Conservation (phyloP, 2,888 invertebrate genomes). For the Eupithecia dodoneata region DNA sequence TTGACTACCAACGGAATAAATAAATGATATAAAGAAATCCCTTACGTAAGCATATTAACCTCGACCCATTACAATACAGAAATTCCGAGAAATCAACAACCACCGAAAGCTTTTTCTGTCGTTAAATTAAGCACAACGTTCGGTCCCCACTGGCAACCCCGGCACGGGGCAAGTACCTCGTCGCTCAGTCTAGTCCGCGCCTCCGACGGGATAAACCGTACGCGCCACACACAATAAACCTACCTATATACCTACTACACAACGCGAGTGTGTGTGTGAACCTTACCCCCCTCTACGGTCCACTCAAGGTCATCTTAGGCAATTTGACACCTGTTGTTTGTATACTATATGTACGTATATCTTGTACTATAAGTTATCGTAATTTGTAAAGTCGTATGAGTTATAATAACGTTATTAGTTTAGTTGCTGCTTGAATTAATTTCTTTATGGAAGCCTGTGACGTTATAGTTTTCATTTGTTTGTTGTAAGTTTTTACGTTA, state of each 20-base stretch:
- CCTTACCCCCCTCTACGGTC: conserved; percentile 58
- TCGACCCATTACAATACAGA: background rate
- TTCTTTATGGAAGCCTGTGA: background rate
- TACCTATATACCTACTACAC: conserved; percentile 26
- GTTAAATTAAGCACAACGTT: conserved; percentile 49
- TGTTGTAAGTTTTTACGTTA: background rate
- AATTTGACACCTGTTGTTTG: conserved; percentile 77
- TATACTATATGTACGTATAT: conserved; percentile 65
- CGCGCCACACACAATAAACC: conserved; percentile 46
- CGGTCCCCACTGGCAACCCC: conserved; percentile 64
- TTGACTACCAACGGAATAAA: background rate
- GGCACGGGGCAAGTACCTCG: conserved; percentile 57
- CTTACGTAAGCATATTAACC: background rate
- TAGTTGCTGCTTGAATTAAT: conserved; percentile 2
- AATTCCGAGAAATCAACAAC: conserved; percentile 4
- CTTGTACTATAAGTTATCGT: conserved; percentile 47
- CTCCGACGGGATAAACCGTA: conserved; percentile 59
- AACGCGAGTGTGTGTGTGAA: conserved; percentile 74
- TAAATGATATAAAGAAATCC: background rate
- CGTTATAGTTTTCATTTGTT: conserved; percentile 4
- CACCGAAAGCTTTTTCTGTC: background rate
- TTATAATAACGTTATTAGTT: background rate
- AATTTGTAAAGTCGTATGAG: conserved; percentile 17
- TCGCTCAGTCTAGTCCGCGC: conserved; percentile 67
- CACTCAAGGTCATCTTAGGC: conserved; percentile 72